Evolutionary conservation across 2,888 invertebrate genomes (phyloP).

Genomic region (Eupsilia transversa): DNA sequence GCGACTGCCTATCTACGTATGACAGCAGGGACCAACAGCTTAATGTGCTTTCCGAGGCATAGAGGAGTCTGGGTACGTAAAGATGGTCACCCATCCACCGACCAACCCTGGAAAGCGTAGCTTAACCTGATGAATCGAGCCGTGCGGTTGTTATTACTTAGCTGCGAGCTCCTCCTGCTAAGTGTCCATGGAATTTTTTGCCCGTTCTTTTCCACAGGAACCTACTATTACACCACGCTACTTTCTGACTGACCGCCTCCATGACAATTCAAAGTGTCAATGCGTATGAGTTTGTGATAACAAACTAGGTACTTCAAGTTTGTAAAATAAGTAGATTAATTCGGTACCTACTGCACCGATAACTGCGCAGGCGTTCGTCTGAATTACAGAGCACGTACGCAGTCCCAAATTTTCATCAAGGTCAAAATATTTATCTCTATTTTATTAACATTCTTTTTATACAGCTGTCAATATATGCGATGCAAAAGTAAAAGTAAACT

Average conservation of each 20-base stretch:
- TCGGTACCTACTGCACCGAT: conserved; percentile 7
- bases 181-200: neutral
- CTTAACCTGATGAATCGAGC: too few relatives aligned
- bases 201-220: neutral
- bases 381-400: conserved; percentile 34
- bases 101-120: too few relatives aligned
- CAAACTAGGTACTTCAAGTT: neutral
- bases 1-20: too few relatives aligned
- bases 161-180: too few relatives aligned
- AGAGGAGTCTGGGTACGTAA: too few relatives aligned
- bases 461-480: conserved; percentile 58
- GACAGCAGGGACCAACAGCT: too few relatives aligned
- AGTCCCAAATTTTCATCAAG: conserved; percentile 54
- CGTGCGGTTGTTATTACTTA: too few relatives aligned
- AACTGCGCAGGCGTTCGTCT: conserved; percentile 22
- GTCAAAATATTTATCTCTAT: conserved; percentile 42
- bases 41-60: too few relatives aligned
- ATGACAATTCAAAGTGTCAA: neutral
- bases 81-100: too few relatives aligned
- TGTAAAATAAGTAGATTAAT: neutral
- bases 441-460: conserved; percentile 45
- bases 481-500: conserved; percentile 44
- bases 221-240: neutral
- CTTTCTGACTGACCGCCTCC: too few relatives aligned
- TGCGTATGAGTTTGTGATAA: neutral